Conservation (phyloP, 2,797 vertebrate genomes). For the Urophycis tenuis region DNA sequence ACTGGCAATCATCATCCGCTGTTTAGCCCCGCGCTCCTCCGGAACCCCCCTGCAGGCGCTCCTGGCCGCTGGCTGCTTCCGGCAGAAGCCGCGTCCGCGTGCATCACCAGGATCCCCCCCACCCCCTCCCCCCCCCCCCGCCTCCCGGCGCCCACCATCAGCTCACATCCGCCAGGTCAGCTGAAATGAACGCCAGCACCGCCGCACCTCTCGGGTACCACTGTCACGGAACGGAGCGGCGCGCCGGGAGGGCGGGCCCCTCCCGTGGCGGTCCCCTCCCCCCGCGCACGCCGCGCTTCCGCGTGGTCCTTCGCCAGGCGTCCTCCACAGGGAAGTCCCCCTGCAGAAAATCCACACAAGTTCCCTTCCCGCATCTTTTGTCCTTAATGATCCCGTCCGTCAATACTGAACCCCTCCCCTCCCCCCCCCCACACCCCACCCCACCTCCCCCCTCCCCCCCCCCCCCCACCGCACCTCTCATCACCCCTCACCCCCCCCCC, state of each 20-base stretch:
- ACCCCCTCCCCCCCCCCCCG: slow-evolving; percentile 21
- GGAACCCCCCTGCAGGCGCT: background rate
- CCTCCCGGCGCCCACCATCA: too few relatives aligned
- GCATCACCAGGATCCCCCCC: background rate
- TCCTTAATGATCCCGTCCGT: slow-evolving; percentile 16
- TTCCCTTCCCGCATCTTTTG: slow-evolving; percentile 44
- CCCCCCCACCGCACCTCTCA: background rate
- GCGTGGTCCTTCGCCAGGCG: slow-evolving; percentile 29
- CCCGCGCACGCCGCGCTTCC: background rate
- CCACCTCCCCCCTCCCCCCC: background rate
- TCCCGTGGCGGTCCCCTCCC: background rate
- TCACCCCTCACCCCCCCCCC: background rate
- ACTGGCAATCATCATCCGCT: slow-evolving; percentile 79
- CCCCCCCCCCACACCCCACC: background rate
- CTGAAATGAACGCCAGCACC: background rate
- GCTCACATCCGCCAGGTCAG: background rate
- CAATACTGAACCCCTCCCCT: background rate
- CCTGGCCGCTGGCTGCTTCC: background rate
- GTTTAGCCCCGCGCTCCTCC: slow-evolving; percentile 61
- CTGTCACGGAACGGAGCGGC: background rate
- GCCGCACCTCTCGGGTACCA: background rate
- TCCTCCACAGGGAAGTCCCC: slow-evolving; percentile 73
- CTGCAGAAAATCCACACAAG: slow-evolving; percentile 71
- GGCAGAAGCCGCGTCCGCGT: background rate
- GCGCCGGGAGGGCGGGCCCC: background rate